Percentiles rank a stretch among this genome's conserved stretches.
phyloP scores from a whole-genome alignment of 2,113 vertebrate genomes.

The Triplophysa tibetana region DNA sequence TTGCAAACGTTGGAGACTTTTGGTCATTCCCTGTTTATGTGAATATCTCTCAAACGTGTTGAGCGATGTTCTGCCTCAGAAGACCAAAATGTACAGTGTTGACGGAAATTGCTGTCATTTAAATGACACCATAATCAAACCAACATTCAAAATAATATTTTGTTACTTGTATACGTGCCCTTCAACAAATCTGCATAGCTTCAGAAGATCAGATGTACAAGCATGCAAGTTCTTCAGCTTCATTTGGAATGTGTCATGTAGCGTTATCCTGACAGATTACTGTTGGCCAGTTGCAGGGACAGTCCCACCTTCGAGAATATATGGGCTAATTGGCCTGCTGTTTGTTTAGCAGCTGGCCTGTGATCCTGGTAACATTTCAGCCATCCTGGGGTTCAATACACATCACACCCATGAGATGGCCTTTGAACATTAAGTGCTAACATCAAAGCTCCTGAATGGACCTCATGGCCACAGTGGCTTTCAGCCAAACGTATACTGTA shows the following conservation, averaged over 20 bases:
- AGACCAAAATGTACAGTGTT: too few relatives aligned
- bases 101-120: too few relatives aligned
- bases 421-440: constrained; percentile 31
- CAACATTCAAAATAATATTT: too few relatives aligned
- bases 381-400: constrained; percentile 3
- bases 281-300: neutral
- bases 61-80: too few relatives aligned
- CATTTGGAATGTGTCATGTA: constrained; percentile 1
- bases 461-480: constrained; percentile 23
- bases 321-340: constrained; percentile 28
- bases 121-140: too few relatives aligned
- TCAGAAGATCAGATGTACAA: neutral
- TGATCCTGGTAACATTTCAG: constrained; percentile 22
- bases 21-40: too few relatives aligned
- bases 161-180: too few relatives aligned
- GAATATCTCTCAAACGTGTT: too few relatives aligned
- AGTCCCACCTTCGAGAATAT: constrained; percentile 4
- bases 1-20: too few relatives aligned
- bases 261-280: constrained; percentile 17
- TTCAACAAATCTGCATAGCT: too few relatives aligned
- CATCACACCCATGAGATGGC: constrained; percentile 20
- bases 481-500: constrained; percentile 35
- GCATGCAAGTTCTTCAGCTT: neutral
- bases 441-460: constrained; percentile 23
- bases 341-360: constrained; percentile 29